A percentile compares a stretch with the other conserved stretches of the same genome.
phyloP scores from a whole-genome alignment of 2,888 invertebrate genomes.

The Subacronicta megacephala region DNA sequence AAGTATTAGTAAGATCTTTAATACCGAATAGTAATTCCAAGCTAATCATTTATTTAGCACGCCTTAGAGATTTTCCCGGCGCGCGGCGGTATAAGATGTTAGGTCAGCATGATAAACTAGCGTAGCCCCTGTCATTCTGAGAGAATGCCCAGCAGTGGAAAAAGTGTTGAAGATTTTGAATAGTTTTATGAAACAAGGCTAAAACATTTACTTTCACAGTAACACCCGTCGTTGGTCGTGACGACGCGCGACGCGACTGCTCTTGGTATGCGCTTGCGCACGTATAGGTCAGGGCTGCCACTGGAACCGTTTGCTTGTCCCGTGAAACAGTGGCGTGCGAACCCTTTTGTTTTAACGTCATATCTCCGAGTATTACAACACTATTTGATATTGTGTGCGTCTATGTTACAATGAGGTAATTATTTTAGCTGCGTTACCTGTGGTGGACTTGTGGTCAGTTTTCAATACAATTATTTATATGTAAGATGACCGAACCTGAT shows the following conservation, averaged over 20 bases:
- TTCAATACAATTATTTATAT: no score
- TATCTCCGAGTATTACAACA: conserved; percentile 25
- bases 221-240: conserved; percentile 21
- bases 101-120: no score
- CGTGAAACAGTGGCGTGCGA: conserved; percentile 64
- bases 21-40: no score
- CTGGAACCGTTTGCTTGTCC: conserved; percentile 46
- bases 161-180: neutral
- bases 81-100: no score
- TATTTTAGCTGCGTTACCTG: conserved; percentile 7
- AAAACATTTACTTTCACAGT: conserved; percentile 28
- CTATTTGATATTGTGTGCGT: conserved; percentile 41
- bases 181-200: conserved; percentile 32
- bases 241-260: conserved; percentile 11
- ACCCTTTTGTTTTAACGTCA: conserved; percentile 59
- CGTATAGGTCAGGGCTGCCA: conserved; percentile 64
- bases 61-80: no score
- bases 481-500: no score
- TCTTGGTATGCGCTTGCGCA: conserved; percentile 33
- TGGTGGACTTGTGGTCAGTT: neutral
- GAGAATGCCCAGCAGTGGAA: no score
- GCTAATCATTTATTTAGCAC: no score
- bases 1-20: no score
- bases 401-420: conserved; percentile 33
- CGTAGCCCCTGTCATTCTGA: no score